Conservation (phyloP, 2,113 vertebrate genomes). For the Murina feae region DNA sequence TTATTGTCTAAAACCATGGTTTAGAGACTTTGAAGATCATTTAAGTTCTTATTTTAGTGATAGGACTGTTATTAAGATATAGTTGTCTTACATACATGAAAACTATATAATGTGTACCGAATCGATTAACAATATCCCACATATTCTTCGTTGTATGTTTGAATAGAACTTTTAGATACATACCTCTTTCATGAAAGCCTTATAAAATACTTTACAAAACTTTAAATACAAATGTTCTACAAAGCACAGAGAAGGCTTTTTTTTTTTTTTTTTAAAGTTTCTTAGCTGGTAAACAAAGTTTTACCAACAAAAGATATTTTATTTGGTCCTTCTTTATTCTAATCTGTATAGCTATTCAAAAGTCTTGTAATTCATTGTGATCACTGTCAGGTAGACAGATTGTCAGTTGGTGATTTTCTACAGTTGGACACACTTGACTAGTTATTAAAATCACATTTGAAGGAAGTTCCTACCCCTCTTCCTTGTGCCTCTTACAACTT, state of each 20-base stretch:
- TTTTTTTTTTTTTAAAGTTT: slow-evolving; percentile 20
- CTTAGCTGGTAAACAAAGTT: slow-evolving; percentile 74
- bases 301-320: slow-evolving; percentile 82
- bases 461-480: slow-evolving; percentile 81
- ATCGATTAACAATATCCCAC: neutral
- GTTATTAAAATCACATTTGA: slow-evolving; percentile 85
- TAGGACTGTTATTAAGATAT: slow-evolving; percentile 41
- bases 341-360: slow-evolving; percentile 83
- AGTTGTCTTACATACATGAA: neutral
- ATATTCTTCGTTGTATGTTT: slow-evolving; percentile 31
- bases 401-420: slow-evolving; percentile 85
- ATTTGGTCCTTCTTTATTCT: slow-evolving; percentile 80
- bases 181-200: neutral
- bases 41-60: slow-evolving; percentile 14
- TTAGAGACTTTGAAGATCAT: neutral
- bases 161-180: slow-evolving; percentile 45
- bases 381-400: slow-evolving; percentile 86
- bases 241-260: slow-evolving; percentile 21
- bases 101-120: neutral
- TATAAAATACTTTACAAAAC: slow-evolving; percentile 49
- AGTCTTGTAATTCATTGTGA: slow-evolving; percentile 85
- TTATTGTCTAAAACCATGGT: neutral
- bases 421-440: slow-evolving; percentile 85
- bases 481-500: slow-evolving; percentile 78
- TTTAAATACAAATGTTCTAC: slow-evolving; percentile 48